Evolutionary conservation across 2,888 invertebrate species (phyloP), one percentile per base, ranked within the genome.

Genomic region (Leptinotarsa haldemani): DNA sequence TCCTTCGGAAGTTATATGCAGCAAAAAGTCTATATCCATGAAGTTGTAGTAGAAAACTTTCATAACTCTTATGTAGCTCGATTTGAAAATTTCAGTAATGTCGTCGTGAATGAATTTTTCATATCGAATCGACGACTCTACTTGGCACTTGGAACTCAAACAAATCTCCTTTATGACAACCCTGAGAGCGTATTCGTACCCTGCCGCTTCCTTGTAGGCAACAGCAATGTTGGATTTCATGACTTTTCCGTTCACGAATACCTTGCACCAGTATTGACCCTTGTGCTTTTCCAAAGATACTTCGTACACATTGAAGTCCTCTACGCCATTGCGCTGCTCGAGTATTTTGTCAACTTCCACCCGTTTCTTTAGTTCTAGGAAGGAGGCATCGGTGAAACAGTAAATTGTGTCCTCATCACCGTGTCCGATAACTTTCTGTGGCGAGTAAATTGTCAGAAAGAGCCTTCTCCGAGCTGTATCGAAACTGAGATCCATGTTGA

Each of bases 221-320:
- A 91, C 84, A 46, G 92, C 85, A 83, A 85, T 90, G 15, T 89
- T 84, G 0, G 91, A 90, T 71, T 84, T 80, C 20, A 91, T 84
- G 80, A 74, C 89, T 12, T 30, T 48, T 56, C 64, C 53, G 22
- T 90, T 88, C 0, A 83, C 83, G 79, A 91, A 90, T 0, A 90
- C 91, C 85, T 91, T 90, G 82, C 93, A 93, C 92, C 92, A 92
- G 83, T 93, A 93, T 77, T 90, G 88, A 1, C 92, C 92, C 0
- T 91, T 89, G 74, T 89, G 88, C 58, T 90, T 88, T 58, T 90
- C 86, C 1, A 91, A 83, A 77, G 89, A 87, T 2, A 93, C 81
- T 70, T 88, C 84, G 77, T 90, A 92, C 4, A 91, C 77, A 48
- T 70, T 76, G 65, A 74, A 74, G 20, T 66, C 50, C 65, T 3